Conservation (phyloP, 2,113 vertebrate species). For the Pogonocichla stellata region DNA sequence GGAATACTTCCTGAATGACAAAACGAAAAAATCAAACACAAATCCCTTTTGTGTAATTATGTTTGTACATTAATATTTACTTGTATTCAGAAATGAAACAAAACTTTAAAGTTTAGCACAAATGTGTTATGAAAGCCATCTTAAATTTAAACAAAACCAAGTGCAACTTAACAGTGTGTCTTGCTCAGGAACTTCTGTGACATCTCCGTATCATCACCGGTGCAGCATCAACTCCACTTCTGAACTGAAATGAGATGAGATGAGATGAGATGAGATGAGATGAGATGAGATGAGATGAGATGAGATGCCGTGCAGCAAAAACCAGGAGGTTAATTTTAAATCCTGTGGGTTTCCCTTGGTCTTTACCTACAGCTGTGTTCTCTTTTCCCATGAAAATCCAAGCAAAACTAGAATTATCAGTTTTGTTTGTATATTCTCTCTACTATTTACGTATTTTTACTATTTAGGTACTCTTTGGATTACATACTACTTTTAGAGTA, state of each 20-base stretch:
- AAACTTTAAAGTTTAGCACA: neutral
- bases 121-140: neutral
- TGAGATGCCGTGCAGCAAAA: neutral
- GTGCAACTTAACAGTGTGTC: neutral
- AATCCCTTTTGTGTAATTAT: neutral
- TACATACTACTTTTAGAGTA: neutral
- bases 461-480: neutral
- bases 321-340: neutral
- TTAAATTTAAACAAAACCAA: neutral
- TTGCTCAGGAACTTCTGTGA: neutral
- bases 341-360: neutral
- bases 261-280: no score
- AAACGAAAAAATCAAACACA: neutral
- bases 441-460: neutral
- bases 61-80: neutral
- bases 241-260: neutral
- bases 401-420: neutral
- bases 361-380: neutral
- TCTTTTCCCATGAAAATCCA: neutral
- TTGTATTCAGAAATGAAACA: neutral
- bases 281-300: no score
- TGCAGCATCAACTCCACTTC: neutral
- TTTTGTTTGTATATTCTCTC: neutral
- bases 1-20: neutral
- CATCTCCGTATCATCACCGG: rapidly evolving